phyloP scores from a whole-genome alignment of 1,140 invertebrate species.

The Megathymus violae region DNA sequence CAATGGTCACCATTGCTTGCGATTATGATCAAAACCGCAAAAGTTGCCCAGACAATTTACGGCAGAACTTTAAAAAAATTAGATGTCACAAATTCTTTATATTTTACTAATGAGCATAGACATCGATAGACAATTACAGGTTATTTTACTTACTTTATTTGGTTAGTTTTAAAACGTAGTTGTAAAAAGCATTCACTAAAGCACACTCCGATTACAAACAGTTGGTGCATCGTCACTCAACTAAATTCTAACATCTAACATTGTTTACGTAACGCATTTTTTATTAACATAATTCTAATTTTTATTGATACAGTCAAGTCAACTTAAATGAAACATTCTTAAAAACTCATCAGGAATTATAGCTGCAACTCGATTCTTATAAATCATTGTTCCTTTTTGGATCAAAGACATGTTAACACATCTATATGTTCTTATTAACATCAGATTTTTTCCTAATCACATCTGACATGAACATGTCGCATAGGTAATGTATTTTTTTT shows the following conservation, averaged over 20 bases:
- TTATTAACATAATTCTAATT: background rate
- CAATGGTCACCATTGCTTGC: too few relatives aligned
- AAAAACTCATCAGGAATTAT: constrained; percentile 8
- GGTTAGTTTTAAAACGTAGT: too few relatives aligned
- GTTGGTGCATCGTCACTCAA: background rate
- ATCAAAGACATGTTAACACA: background rate
- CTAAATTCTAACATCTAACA: background rate
- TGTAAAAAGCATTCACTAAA: background rate
- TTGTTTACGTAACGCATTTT: background rate
- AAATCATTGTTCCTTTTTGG: constrained; percentile 19
- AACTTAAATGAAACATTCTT: constrained; percentile 2
- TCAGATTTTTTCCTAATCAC: constrained; percentile 13
- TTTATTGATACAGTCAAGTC: constrained; percentile 1
- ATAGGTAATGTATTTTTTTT: background rate
- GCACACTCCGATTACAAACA: background rate
- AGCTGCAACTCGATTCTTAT: background rate
- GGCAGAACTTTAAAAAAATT: too few relatives aligned
- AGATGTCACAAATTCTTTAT: too few relatives aligned
- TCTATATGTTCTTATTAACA: constrained; percentile 17
- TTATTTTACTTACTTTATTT: too few relatives aligned
- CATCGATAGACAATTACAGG: too few relatives aligned
- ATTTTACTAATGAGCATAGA: too few relatives aligned
- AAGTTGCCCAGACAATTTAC: too few relatives aligned
- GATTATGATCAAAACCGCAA: too few relatives aligned
- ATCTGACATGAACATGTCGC: background rate